Evolutionary conservation across 2,797 vertebrate genomes (phyloP).

Genomic region (Champsocephalus gunnari): DNA sequence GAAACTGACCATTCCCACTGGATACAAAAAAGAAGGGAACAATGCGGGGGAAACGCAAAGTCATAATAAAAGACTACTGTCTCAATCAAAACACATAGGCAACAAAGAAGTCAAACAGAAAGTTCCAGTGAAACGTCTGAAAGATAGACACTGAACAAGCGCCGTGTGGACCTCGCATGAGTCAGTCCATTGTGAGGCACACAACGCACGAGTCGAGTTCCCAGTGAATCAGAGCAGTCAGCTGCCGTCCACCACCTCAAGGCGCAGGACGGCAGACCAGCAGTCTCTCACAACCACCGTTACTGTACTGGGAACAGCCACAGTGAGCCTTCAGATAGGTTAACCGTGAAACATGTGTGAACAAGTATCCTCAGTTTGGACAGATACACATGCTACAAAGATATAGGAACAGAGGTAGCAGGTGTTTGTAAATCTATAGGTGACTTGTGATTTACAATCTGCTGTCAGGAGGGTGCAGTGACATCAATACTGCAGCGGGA

Average conservation of each 20-base stretch:
- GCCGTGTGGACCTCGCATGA: slow-evolving; percentile 63
- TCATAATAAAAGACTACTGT: slow-evolving; percentile 52
- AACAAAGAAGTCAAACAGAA: slow-evolving; percentile 76
- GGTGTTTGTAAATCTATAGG: slow-evolving; percentile 69
- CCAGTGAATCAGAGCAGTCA: slow-evolving; percentile 71
- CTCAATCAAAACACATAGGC: slow-evolving; percentile 53
- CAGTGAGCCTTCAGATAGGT: slow-evolving; percentile 34
- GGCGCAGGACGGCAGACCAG: slow-evolving; percentile 74
- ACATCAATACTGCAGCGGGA: slow-evolving; percentile 74
- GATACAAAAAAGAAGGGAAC: slow-evolving; percentile 12
- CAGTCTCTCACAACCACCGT: slow-evolving; percentile 64
- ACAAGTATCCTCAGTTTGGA: slow-evolving; percentile 31
- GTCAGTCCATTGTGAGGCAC: slow-evolving; percentile 71
- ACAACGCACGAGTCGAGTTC: slow-evolving; percentile 68
- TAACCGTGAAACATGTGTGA: slow-evolving; percentile 42
- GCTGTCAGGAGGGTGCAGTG: slow-evolving; percentile 65
- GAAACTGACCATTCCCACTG: slow-evolving; percentile 14
- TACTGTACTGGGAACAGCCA: slow-evolving; percentile 46
- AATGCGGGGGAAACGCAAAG: slow-evolving; percentile 22
- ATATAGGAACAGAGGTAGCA: slow-evolving; percentile 47
- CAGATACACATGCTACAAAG: slow-evolving; percentile 35
- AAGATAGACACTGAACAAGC: slow-evolving; percentile 60
- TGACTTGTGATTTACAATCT: slow-evolving; percentile 67
- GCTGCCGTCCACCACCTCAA: slow-evolving; percentile 79
- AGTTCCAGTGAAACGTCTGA: slow-evolving; percentile 46